Base-by-base conservation (phyloP, 2,888 invertebrate genomes). In the Aricia artaxerxes region DNA sequence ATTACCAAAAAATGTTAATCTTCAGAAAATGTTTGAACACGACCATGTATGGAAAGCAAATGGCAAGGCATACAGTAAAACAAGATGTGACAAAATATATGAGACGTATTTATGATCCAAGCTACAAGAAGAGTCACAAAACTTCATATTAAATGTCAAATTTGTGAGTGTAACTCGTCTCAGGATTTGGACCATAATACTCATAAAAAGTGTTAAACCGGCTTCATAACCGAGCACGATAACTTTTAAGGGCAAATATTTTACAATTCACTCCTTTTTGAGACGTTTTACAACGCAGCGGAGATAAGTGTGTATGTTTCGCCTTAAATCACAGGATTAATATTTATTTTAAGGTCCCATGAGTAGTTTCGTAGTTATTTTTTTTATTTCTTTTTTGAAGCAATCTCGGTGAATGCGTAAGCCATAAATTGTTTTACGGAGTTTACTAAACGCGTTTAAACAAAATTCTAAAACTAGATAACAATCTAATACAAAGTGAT, bases 141-240 rank as follows among this genome's bases (percentile, higher is more conserved):
- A 57, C 16, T 57, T 16, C 57, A 57, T 16, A 57, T 57, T 57
- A 53, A 13, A 53, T 53, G 53, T 57, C 57, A 57, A 3, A 57
- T 57, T 57, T 57, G 49, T 1, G 11, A 57, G 4, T 16, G 57
- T 57, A 57, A 16, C 57, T 57, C 57, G 57, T 57, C 57, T 57
- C 57, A 57, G 57, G 57, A 57, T 57, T 16, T 16, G 57, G 57
- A 57, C 57, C 57, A 57, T 16, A 87, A 84, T 84, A 85, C 83
- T 87, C 87, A 85, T 89, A 91, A 90, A 91, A 89, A 86, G 80
- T 81, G 82, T 83, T 88, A 88, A 90, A 88, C 86, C 85, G 87
- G 86, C 85, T 83, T 88, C 87, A 87, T 89, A 88, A 88, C 85
- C 82, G 85, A 86, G 31, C 40, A 79, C 75, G 73, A 85, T 84